phyloP scores from a whole-genome alignment of 2,797 vertebrate genomes.

The Enteromius anoplus region DNA sequence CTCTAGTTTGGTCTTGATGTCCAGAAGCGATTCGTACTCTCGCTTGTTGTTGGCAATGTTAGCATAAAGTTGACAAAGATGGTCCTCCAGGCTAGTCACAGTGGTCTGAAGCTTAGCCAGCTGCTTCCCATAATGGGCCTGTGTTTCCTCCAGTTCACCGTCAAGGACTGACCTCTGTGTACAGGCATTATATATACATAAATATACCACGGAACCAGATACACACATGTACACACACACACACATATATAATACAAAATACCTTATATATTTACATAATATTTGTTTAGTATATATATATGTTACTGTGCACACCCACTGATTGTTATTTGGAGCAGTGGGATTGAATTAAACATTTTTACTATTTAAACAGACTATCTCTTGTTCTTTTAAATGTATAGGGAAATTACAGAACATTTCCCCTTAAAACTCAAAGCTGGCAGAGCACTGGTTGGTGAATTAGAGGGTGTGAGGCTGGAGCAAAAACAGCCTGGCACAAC shows the following conservation, averaged over 20 bases:
- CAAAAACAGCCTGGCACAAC: slow-evolving; percentile 26
- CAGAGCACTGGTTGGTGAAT: slow-evolving; percentile 31
- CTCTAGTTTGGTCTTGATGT: slow-evolving; percentile 85
- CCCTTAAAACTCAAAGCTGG: slow-evolving; percentile 28
- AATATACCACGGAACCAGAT: neutral
- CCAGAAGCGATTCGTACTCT: slow-evolving; percentile 84
- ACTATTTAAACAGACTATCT: neutral
- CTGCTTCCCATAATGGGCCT: slow-evolving; percentile 56
- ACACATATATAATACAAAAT: neutral
- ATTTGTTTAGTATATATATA: neutral
- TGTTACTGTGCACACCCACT: neutral
- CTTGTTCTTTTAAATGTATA: neutral
- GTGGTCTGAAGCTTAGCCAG: slow-evolving; percentile 73
- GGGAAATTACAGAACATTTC: slow-evolving; percentile 39
- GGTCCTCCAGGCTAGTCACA: slow-evolving; percentile 78
- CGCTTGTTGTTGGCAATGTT: slow-evolving; percentile 81
- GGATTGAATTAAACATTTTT: neutral
- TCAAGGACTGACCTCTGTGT: slow-evolving; percentile 71
- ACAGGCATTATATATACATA: neutral
- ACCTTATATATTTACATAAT: neutral
- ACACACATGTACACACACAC: neutral
- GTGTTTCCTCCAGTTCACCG: slow-evolving; percentile 65
- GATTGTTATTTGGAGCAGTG: neutral
- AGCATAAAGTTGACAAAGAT: slow-evolving; percentile 74
- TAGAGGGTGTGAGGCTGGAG: neutral